Conservation (phyloP, 53 echinoderm and acorn worm species). For the Actinopyga echinites region DNA sequence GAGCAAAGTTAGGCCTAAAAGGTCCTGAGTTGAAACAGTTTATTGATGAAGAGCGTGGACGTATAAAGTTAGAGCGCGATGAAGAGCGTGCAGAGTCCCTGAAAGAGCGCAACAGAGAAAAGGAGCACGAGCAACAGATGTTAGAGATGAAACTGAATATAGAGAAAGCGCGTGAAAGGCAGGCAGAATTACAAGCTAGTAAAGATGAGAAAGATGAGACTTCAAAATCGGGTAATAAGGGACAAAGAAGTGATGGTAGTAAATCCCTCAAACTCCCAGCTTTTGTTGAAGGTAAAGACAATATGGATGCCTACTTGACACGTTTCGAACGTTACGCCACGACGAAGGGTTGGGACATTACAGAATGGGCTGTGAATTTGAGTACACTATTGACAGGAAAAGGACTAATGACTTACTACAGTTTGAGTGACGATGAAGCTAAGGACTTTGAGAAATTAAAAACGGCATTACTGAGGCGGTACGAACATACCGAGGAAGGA, state of each 20-base stretch:
- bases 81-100: neutral
- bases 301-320: slow-evolving; percentile 28
- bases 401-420: slow-evolving; percentile 2
- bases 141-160: neutral
- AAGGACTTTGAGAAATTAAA: neutral
- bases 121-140: neutral
- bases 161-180: neutral
- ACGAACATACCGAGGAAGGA: slow-evolving; percentile 44
- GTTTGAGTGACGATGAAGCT: neutral
- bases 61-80: neutral
- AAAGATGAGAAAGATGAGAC: slow-evolving; percentile 13
- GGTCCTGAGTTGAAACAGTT: neutral
- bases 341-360: neutral
- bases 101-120: neutral
- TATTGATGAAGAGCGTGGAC: neutral
- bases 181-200: slow-evolving; percentile 12
- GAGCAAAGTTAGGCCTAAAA: neutral
- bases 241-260: neutral
- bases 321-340: slow-evolving; percentile 20
- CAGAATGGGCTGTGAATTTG: slow-evolving; percentile 10
- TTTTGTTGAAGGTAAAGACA: slow-evolving; percentile 36
- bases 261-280: slow-evolving; percentile 24
- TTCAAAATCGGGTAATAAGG: neutral
- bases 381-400: slow-evolving; percentile 39
- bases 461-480: neutral